Base-by-base conservation (phyloP, 2,797 vertebrate genomes). In the Melanotaenia pygmaea region DNA sequence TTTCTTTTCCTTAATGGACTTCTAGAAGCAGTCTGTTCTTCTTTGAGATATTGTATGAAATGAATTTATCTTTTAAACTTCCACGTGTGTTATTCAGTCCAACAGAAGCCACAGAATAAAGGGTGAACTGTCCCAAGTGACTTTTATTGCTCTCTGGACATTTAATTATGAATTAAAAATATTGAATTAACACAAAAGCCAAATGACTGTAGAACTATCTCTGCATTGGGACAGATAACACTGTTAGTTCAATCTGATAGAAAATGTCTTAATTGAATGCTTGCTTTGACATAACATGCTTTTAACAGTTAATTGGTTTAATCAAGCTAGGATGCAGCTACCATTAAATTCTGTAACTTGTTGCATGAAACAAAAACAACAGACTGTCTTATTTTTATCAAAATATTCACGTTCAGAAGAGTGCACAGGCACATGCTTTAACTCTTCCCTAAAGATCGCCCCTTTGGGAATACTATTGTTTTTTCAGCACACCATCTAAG, bases 401-500 rank as follows among this genome's bases (percentile, higher is more conserved):
- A 56, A 56, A 28, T 2, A 13, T 26, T 5, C 50, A 24, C 22
- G 12, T 51, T 12, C n/a, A 56, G 12, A 13, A 14, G 12, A 8
- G n/a, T 20, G n/a, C 7, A 47, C 5, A 20, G 20, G 53, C 65
- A 32, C 1, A 16, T 24, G 32, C 63, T 66, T 70, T 54, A 73
- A 70, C 60, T 64, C 64, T 60, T 30, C 20, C 47, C 56, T 69
- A 30, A 74, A 80, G 70, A 67, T 78, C 6, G 0, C 30, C 76
- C 78, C 64, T 64, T 34, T 22, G 37, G 69, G 72, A 34, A 38
- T 59, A 37, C 61, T 14, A 45, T 72, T 82, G 76, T 89, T 85
- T 77, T 59, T 51, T 84, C 56, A 58, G 54, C 38, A 73, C 53
- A 51, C 7, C 26, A 59, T 35, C 51, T 45, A 63, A 71, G 70